Evolutionary conservation across 2,797 vertebrate genomes (phyloP), one percentile per base, ranked within the genome.

Genomic region (Acipenser oxyrinchus): DNA sequence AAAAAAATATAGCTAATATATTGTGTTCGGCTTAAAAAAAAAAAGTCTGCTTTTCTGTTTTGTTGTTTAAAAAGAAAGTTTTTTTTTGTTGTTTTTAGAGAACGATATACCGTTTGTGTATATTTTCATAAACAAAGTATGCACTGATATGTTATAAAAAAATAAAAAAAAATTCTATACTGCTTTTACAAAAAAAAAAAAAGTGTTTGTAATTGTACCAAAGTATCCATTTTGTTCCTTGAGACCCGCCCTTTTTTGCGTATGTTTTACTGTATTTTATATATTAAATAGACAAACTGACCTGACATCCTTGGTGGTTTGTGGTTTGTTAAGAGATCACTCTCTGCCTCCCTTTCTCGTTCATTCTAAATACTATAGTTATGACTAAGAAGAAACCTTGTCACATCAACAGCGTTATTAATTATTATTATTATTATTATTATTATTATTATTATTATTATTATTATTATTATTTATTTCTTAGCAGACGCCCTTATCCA

Each of bases 71-170:
- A 88, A 83, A 75, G 66, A 73, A 69, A 74, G 62, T 70, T 81
- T 75, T 84, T 84, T 87, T 84, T 82, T 88, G 81, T 92, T 89
- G 82, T 90, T 88, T 91, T 91, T 91, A 85, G 91, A 94, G 91
- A 93, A 94, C 93, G 91, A 94, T 93, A 94, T 93, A 92, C 91
- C 92, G 84, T 90, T 89, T 91, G 92, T 94, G 93, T 93, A 93
- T 94, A 94, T 94, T 94, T 94, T 93, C 93, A 90, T 94, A 94
- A 91, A 88, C 91, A 93, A 93, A 93, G 92, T 94, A 93, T 93
- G 93, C 93, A 95, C 93, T 95, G 92, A 94, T 86, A 91, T 92
- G 92, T 93, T 93, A 93, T 90, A 91, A 88, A 86, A 89, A 89
- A 37, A 37, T 37, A 37, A 37, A 2, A 37, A 37, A 37, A 2